Percentiles rank a stretch among this genome's conserved stretches.
Evolutionary conservation across 2,113 vertebrate genomes (phyloP).

Genomic region (Abramis brama): DNA sequence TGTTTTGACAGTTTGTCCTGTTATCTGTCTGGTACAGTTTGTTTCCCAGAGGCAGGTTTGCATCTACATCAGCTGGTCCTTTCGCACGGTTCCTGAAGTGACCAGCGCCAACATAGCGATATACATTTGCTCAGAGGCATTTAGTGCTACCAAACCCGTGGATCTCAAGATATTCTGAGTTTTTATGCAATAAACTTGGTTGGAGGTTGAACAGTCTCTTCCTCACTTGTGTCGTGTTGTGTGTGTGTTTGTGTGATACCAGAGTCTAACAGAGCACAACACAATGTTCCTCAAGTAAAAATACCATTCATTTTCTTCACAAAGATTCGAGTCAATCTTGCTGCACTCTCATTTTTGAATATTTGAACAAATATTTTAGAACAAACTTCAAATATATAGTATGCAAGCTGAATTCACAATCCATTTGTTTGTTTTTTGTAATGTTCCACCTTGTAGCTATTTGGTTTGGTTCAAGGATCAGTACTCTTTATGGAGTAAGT

Average conservation of each 20-base stretch:
- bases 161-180: conserved; percentile 15
- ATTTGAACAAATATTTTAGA: conserved; percentile 2
- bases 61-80: neutral
- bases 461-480: neutral
- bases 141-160: conserved; percentile 13
- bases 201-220: neutral
- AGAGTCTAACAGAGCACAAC: neutral
- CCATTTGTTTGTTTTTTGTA: neutral
- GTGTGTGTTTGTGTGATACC: conserved; percentile 14
- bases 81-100: conserved; percentile 23
- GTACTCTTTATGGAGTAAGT: neutral
- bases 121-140: conserved; percentile 22
- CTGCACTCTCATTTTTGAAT: neutral
- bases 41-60: conserved; percentile 31
- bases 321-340: neutral
- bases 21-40: conserved; percentile 37
- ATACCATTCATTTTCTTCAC: neutral
- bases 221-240: neutral
- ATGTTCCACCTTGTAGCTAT: neutral
- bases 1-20: conserved; percentile 28
- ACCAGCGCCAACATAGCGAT: neutral
- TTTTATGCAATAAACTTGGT: conserved; percentile 3
- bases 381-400: neutral
- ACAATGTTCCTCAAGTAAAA: neutral
- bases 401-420: neutral